Base-by-base conservation (phyloP, 1,140 invertebrate species). In the Heliconius congener region DNA sequence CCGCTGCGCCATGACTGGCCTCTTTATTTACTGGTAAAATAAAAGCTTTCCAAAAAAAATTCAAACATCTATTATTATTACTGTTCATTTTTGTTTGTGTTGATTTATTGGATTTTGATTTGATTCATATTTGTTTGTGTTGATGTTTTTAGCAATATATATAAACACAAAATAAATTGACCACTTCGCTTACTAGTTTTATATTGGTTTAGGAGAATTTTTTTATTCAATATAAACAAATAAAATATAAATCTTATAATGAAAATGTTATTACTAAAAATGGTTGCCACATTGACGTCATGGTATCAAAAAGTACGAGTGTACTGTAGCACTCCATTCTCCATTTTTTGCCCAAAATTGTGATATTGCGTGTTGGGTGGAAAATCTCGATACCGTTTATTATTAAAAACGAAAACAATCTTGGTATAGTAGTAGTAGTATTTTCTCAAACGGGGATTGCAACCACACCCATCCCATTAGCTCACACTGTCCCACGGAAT, bases 161-260 rank as follows among this genome's bases (percentile, higher is more conserved):
- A 66, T 9, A 66, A 66, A 60, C 9, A 66, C 23, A 30, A 66
- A 66, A 66, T 66, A 11, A 13, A 30, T 66, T 66, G 11, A 16
- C 60, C 60, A 66, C 60, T 66, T 27, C 2, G 11, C 23, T 66
- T 66, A 13, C 3, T 66, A 9, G 55, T 3, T 66, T 66, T 27
- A 66, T 66, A 66, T 66, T 66, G 23, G 9, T 16, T 66, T 66
- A 16, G 27, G 60, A 27, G 8, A 60, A 30, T 30, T 60, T 60
- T 11, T 60, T 60, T 13, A 66, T 66, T 66, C 60, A 66, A 30
- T 66, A 30, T 66, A 66, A 66, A 30, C 60, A 66, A 66, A 66
- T 66, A 1, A 9, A 13, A 27, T 66, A 66, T 66, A 27, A 30
- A 30, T 27, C 4, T 23, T 18, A 46, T 46, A 46, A 46, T 4